Percentiles rank a stretch among this genome's conserved stretches.
Evolutionary conservation across 2,888 invertebrate species (phyloP).

Genomic region (Gandaritis pyraliata): DNA sequence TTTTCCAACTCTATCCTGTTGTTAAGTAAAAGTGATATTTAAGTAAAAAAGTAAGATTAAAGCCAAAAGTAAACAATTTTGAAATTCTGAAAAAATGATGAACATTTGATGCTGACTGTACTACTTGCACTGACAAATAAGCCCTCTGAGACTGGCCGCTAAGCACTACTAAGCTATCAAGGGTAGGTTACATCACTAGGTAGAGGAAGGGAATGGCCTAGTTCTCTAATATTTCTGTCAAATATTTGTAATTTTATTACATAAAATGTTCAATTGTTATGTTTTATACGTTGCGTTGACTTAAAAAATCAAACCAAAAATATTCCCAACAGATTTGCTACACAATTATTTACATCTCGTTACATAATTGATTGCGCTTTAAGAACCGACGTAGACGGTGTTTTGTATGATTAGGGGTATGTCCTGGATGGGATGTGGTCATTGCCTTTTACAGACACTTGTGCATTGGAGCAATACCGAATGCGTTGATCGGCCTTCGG

Average conservation of each 20-base stretch:
- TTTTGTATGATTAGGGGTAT: constrained; percentile 31
- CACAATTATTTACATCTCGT: constrained; percentile 4
- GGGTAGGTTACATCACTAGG: constrained; percentile 8
- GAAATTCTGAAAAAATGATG: no score
- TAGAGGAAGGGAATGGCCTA: constrained; percentile 6
- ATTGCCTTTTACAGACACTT: constrained; percentile 36
- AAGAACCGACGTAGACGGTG: constrained; percentile 11
- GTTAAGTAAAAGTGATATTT: no score
- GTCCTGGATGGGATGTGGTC: constrained; percentile 38
- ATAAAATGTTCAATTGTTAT: no score
- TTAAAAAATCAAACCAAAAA: no score
- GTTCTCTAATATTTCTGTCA: no score
- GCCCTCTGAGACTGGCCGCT: constrained; percentile 37
- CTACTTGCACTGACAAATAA: constrained; percentile 49
- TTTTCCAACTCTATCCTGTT: no score
- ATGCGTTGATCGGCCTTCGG: constrained; percentile 38
- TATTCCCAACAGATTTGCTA: not conserved
- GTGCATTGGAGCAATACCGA: constrained; percentile 40
- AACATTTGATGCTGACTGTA: no score
- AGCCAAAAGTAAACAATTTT: no score
- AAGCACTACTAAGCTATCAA: constrained; percentile 16
- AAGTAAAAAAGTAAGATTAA: no score
- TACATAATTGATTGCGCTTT: constrained; percentile 9
- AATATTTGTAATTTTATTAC: no score
- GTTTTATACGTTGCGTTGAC: no score